Base-by-base conservation (phyloP, 2,113 vertebrate genomes). In the Daubentonia madagascariensis region DNA sequence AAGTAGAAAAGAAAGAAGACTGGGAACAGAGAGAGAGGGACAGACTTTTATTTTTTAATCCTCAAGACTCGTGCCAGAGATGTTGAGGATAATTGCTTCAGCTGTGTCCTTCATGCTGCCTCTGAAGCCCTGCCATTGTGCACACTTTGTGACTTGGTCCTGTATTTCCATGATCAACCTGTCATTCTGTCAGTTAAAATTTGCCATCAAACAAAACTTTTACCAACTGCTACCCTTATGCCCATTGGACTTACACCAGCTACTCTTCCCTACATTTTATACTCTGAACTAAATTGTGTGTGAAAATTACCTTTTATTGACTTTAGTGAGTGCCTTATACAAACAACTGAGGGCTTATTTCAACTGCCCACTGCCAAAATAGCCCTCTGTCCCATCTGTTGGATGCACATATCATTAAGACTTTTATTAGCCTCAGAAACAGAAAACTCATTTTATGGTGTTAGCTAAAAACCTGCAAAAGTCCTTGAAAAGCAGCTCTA, bases 241-340 rank as follows among this genome's bases (percentile, higher is more conserved):
- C 92, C 75, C 76, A 78, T 37, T 97, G 97, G 96, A 97, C 84
- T 85, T 93, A 88, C 72, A 97, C 96, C 84, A 98, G 83, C 72
- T 70, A 88, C 67, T 94, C 89, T 92, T 96, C 81, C 85, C 86
- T 83, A 73, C 61, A 68, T 94, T 92, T 95, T 94, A 92, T 63
- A 72, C 28, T 75, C 68, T 95, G 87, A 95, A 96, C 75, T 97
- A 97, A 97, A 97, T 96, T 32, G 52, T 97, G 97, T 95, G 92
- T 98, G 97, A 97, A 98, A 98, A 98, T 97, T 93, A 95, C 94
- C 87, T 98, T 97, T 97, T 97, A 97, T 92, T 95, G 96, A 97
- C 95, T 97, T 96, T 76, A 75, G 80, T 78, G 43, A 95, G 75
- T 95, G 95, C 96, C 85, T 95, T 96, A 61, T 79, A 96, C 94